Percentiles rank a stretch among this genome's conserved stretches.
Conservation (phyloP, 2,888 invertebrate genomes). For the Agrilus mali region DNA sequence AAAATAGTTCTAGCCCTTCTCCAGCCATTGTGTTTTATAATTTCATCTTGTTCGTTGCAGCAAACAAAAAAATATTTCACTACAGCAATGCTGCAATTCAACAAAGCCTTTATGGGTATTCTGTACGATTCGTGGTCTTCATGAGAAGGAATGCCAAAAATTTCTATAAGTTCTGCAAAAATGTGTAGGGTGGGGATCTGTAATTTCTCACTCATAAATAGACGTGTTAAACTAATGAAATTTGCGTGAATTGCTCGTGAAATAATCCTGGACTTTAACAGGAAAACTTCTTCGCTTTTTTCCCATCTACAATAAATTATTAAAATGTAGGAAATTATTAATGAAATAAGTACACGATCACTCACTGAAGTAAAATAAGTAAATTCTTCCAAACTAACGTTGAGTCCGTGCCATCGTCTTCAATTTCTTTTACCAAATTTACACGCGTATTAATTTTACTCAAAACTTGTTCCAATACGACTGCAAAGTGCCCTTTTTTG, state of each 20-base stretch:
- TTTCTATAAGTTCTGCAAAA: conserved; percentile 49
- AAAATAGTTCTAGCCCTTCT: conserved; percentile 52
- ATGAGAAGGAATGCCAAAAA: conserved; percentile 48
- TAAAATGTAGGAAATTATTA: not conserved
- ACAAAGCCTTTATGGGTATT: conserved; percentile 49
- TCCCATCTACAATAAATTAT: conserved; percentile 45
- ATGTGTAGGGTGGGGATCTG: conserved; percentile 36
- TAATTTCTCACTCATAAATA: conserved; percentile 28
- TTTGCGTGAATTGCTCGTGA: conserved; percentile 36
- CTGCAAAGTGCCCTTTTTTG: conserved; percentile 35
- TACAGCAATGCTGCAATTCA: conserved; percentile 57
- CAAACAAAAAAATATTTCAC: conserved; percentile 69
- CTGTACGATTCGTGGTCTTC: conserved; percentile 29
- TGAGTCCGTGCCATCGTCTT: conserved; percentile 19
- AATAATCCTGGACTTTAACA: conserved; percentile 34
- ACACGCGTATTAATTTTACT: conserved; percentile 16
- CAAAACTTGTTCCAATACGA: conserved; percentile 29
- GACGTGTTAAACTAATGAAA: conserved; percentile 34
- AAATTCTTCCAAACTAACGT: conserved; percentile 31
- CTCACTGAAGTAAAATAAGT: conserved; percentile 15
- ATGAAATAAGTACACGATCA: not conserved
- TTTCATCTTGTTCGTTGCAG: conserved; percentile 50
- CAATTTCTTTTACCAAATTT: conserved; percentile 10
- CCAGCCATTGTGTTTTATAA: conserved; percentile 45
- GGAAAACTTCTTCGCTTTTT: conserved; percentile 34